Evolutionary conservation across 53 echinoderm and acorn worm genomes (phyloP).

Genomic region (Paelopatides confundens): DNA sequence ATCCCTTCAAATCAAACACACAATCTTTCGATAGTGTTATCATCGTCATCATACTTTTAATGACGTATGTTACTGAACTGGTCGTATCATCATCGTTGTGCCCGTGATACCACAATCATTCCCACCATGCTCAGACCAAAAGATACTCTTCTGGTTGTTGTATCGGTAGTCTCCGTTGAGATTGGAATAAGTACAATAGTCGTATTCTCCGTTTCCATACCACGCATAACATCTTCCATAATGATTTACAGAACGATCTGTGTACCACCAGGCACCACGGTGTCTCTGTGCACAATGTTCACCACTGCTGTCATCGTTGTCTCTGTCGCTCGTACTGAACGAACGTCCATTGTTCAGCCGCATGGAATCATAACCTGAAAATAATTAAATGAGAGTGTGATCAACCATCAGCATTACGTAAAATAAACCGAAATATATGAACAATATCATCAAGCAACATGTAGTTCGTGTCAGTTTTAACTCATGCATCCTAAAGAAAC

Average conservation of each 20-base stretch:
- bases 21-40: too few species aligned
- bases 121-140: background rate
- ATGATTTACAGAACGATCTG: background rate
- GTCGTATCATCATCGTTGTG: background rate
- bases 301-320: background rate
- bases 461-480: too few species aligned
- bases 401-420: too few species aligned
- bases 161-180: background rate
- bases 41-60: too few species aligned
- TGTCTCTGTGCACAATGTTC: background rate
- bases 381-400: background rate
- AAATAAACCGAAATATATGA: too few species aligned
- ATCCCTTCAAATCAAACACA: too few species aligned
- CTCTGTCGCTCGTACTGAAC: background rate
- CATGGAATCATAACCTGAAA: background rate
- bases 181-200: background rate
- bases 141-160: background rate
- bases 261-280: background rate
- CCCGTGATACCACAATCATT: background rate
- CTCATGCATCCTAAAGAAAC: too few species aligned
- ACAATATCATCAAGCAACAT: too few species aligned
- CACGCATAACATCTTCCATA: background rate
- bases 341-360: rapidly evolving
- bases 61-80: background rate
- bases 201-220: background rate